Base-by-base conservation (phyloP, 2,113 vertebrate species). In the Pelvicachromis taeniatus region DNA sequence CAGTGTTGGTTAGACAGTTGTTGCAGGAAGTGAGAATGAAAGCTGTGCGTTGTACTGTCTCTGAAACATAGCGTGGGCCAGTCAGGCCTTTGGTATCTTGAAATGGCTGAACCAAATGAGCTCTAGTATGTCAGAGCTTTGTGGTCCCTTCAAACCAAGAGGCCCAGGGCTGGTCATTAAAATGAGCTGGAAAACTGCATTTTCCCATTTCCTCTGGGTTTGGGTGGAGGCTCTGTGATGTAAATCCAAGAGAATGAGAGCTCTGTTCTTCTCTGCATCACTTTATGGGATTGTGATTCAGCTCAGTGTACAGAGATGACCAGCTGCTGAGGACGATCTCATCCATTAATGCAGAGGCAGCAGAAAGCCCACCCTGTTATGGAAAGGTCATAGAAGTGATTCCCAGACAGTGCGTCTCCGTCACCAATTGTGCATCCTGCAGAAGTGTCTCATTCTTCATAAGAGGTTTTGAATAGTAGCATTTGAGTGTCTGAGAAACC, bases 161-260 rank as follows among this genome's bases (percentile, higher is more conserved):
- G 90, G 91, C 93, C 90, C 86, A 52, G 58, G 77, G 91, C 91
- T 63, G 80, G 77, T 89, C 89, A 92, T 94, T 93, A 93, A 93
- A 93, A 90, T 3, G 16, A 89, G 85, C 82, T 95, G 92, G 92
- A 94, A 95, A 95, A 92, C 90, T 89, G 83, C 80, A 88, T 90
- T 93, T 94, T 91, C 79, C 93, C 80, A 86, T 94, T 93, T 93
- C 93, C 92, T 93, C 78, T 93, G 93, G 93, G 87, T 94, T 92
- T 93, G 94, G 93, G 93, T 91, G 94, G 93, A 92, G 92, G 78
- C 88, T 85, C 73, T 87, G 91, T 91, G 93, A 95, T 92, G 90
- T 82, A 88, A 91, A 63, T 92, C 90, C 89, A 89, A 78, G 81
- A 94, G 93, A 94, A 94, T 86, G 78, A 87, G 85, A 87, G 78